Evolutionary conservation across 2,113 vertebrate species (phyloP).

Genomic region (Halcyon senegalensis): DNA sequence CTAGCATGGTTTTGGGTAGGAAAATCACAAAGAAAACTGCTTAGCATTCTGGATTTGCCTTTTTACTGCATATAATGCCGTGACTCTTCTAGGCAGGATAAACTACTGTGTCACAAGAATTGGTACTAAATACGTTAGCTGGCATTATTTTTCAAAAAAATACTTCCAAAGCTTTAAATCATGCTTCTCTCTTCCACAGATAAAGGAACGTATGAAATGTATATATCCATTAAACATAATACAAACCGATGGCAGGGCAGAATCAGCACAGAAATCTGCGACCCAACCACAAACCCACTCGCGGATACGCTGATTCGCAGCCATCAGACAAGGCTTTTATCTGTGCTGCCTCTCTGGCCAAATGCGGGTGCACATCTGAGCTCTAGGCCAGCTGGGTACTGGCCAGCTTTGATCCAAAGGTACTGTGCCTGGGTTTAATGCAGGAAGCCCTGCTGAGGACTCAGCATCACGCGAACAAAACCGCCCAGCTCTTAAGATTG

Average conservation of each 20-base stretch:
- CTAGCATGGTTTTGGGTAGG: not conserved
- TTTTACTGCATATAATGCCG: not conserved
- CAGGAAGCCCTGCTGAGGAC: not conserved
- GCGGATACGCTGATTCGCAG: not conserved
- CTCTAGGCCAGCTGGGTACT: not conserved
- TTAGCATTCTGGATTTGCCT: not conserved
- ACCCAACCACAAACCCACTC: not conserved
- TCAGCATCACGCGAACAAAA: accelerated
- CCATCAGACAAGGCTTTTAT: not conserved
- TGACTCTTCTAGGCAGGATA: not conserved
- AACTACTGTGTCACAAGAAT: not conserved
- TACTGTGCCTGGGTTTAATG: not conserved
- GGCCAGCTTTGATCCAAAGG: not conserved
- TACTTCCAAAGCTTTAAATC: not conserved
- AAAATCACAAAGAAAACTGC: not conserved
- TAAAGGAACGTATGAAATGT: not conserved
- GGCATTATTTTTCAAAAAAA: not conserved
- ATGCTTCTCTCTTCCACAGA: not conserved
- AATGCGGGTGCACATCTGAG: not conserved
- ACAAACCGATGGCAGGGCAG: not conserved
- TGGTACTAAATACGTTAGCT: too few species aligned
- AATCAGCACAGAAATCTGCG: not conserved
- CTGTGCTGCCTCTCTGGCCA: not conserved
- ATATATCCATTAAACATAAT: not conserved
- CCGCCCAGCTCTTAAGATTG: not conserved